phyloP scores from a whole-genome alignment of 2,888 invertebrate genomes.

The Coronaproctus castanopsis region DNA sequence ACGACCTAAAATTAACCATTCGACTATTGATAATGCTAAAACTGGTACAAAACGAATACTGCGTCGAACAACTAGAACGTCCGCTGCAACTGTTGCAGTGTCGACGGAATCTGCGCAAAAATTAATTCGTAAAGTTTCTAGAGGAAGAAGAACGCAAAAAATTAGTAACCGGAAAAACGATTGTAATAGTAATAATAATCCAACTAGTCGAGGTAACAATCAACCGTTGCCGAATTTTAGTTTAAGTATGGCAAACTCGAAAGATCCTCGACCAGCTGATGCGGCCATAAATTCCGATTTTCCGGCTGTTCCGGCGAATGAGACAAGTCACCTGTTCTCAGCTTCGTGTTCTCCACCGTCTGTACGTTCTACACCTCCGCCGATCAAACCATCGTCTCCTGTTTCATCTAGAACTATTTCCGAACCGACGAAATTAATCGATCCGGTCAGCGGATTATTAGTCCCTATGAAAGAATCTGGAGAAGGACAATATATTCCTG shows the following conservation, averaged over 20 bases:
- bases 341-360: conserved; percentile 3
- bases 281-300: conserved; percentile 3
- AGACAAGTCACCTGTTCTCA: too few relatives aligned
- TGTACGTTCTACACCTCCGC: background rate
- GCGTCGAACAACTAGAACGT: conserved; percentile 8
- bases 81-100: conserved; percentile 7
- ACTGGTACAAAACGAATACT: too few relatives aligned
- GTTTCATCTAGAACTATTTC: conserved; percentile 19
- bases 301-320: background rate
- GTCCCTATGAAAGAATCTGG: conserved; percentile 48
- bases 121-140: conserved; percentile 14
- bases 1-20: conserved; percentile 57
- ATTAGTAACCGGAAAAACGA: background rate
- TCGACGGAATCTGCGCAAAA: conserved; percentile 22
- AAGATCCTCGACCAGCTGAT: too few relatives aligned
- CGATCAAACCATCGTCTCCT: conserved; percentile 13
- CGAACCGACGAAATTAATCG: conserved; percentile 45
- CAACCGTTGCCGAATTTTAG: background rate
- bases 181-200: background rate
- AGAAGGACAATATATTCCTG: conserved; percentile 44
- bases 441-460: conserved; percentile 51
- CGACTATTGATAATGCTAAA: conserved; percentile 80
- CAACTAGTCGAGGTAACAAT: too few relatives aligned
- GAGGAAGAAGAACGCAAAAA: background rate
- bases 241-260: background rate